phyloP scores from a whole-genome alignment of 2,113 vertebrate genomes.

The Ciconia stormi region DNA sequence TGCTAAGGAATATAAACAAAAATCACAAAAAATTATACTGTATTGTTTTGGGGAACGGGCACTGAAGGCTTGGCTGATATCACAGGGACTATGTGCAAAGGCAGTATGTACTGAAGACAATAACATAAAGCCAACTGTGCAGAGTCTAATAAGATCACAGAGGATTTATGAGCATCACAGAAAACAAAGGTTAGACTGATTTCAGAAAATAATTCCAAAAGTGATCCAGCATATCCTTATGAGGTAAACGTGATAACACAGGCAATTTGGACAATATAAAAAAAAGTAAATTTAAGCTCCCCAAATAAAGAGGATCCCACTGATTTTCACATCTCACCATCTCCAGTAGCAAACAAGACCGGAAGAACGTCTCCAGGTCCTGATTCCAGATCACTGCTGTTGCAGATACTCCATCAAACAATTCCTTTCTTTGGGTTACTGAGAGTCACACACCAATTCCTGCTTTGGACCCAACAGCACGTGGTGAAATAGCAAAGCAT shows the following conservation, averaged over 20 bases:
- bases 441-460: background rate
- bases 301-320: background rate
- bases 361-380: background rate
- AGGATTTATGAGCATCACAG: background rate
- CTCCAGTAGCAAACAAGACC: background rate
- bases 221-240: background rate
- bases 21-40: background rate
- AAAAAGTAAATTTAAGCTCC: background rate
- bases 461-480: background rate
- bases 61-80: background rate
- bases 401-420: background rate
- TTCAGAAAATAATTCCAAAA: background rate
- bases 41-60: background rate
- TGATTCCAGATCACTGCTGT: background rate
- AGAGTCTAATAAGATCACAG: background rate
- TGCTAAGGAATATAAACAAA: background rate
- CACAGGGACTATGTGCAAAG: background rate
- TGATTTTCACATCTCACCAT: background rate
- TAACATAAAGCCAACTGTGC: background rate
- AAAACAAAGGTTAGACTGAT: background rate
- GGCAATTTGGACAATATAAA: background rate
- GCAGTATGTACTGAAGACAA: background rate
- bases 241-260: background rate
- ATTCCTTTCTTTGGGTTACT: background rate
- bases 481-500: background rate